Conservation (phyloP, 2,888 invertebrate species). For the Diadegma fenestrale region DNA sequence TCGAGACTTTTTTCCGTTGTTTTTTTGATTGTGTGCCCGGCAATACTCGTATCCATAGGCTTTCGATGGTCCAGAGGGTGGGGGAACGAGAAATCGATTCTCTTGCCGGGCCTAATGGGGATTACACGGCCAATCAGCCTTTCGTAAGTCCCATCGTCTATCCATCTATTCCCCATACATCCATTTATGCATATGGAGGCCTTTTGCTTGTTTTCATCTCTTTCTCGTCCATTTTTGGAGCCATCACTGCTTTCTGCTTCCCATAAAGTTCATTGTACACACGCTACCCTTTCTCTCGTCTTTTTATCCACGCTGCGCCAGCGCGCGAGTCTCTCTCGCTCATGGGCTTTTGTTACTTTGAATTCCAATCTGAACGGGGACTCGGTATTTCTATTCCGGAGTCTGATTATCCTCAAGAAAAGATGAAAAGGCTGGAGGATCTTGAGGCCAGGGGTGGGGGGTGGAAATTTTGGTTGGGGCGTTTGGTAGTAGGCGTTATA, state of each 20-base stretch:
- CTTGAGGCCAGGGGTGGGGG: constrained; percentile 70
- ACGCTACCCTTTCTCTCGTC: constrained; percentile 54
- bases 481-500: constrained; percentile 60
- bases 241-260: constrained; percentile 29
- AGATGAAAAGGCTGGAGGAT: constrained; percentile 65
- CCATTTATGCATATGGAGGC: constrained; percentile 41
- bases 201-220: constrained; percentile 29
- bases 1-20: constrained; percentile 32
- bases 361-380: constrained; percentile 52
- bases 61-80: not conserved
- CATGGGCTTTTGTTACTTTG: constrained; percentile 59
- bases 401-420: constrained; percentile 64
- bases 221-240: constrained; percentile 41
- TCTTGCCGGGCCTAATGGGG: constrained; percentile 83
- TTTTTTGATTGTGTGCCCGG: too few species aligned
- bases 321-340: constrained; percentile 52
- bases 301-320: constrained; percentile 27
- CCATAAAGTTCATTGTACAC: constrained; percentile 62
- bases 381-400: constrained; percentile 50
- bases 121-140: constrained; percentile 84
- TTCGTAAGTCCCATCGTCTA: constrained; percentile 76
- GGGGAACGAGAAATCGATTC: constrained; percentile 82
- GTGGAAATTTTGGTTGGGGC: constrained; percentile 66
- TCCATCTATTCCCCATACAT: constrained; percentile 65
- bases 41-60: too few species aligned